Base-by-base conservation (phyloP, 2,113 vertebrate species). In the Neolamprologus cancellatus region DNA sequence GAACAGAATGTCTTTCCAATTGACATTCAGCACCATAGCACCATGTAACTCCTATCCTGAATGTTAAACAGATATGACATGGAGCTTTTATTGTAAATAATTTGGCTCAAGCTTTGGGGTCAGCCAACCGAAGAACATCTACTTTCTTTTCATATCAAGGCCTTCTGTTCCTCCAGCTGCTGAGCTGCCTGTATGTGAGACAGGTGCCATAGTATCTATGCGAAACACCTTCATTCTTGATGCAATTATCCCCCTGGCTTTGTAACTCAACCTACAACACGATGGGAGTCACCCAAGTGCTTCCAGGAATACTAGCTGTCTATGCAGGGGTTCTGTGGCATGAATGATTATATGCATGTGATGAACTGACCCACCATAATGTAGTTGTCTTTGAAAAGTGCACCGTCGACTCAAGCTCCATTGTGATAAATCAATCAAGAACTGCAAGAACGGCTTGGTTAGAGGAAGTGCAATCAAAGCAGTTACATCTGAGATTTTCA, bases 51-150 rank as follows among this genome's bases (percentile, higher is more conserved):
- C 84, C 85, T 81, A 76, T 84, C 88, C 89, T 92, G 95, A 95
- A 96, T 96, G 88, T 93, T 96, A 96, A 96, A 84, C 91, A 93
- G 95, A 89, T 71, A 90, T 91, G 94, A 94, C 92, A 93, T 78
- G 89, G 86, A 20, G 91, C 89, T 93, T 94, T 95, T 94, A 96
- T 96, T 96, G 95, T 96, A 96, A 97, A 96, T 96, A 95, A 96
- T 96, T 95, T 96, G 95, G 94, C 95, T 91, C 84, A 87, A 89
- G 92, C 91, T 95, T 89, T 59, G 80, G 92, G 95, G 93, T 96
- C 95, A 94, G 54, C 93, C 92, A 88, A 92, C 87, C 93, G 84
- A 92, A 85, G 78, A 89, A 83, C 91, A 88, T 87, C 82, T 79
- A 87, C 91, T 94, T 89, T 87, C 92, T 94, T 93, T 90, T 93